Percentiles rank a stretch among this genome's conserved stretches.
These are phyloP conservation scores for Morpho helenor DNA, from an alignment of 2,888 invertebrate species.

Conservation along the genomic window DNA sequence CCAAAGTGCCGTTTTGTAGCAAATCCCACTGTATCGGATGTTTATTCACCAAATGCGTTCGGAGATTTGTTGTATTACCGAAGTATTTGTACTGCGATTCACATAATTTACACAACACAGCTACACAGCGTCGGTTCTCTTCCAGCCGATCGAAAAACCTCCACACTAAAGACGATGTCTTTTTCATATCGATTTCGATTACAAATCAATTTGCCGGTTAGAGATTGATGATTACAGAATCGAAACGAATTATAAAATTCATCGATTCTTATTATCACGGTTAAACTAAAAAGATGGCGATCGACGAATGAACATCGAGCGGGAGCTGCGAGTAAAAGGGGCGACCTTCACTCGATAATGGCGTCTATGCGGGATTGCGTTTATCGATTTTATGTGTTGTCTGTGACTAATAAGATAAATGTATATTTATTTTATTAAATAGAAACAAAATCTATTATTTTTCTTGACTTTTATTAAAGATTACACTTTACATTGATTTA, in stretches of 20 bases:
- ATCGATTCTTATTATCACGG: conserved; percentile 59
- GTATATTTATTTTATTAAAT: too few species aligned
- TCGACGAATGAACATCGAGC: conserved; percentile 46
- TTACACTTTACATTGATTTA: too few species aligned
- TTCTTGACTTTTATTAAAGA: too few species aligned
- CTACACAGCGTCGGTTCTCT: conserved; percentile 54
- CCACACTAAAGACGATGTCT: conserved; percentile 67
- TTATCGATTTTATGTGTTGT: conserved; percentile 24
- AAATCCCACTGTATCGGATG: conserved; percentile 73
- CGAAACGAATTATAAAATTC: conserved; percentile 49
- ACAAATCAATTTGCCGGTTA: conserved; percentile 52
- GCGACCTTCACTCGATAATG: conserved; percentile 45
- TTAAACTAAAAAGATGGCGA: conserved; percentile 43
- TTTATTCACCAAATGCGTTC: conserved; percentile 62
- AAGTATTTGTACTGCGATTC: conserved; percentile 69
- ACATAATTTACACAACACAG: conserved; percentile 71
- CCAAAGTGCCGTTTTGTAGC: conserved; percentile 54
- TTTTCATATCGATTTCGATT: conserved; percentile 59
- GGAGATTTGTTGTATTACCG: conserved; percentile 69
- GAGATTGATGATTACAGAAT: conserved; percentile 40
- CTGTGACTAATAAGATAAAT: conserved; percentile 9
- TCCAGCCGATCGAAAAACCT: conserved; percentile 65
- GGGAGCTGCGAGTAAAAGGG: conserved; percentile 27
- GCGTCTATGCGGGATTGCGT: conserved; percentile 12
- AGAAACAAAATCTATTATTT: too few species aligned